phyloP scores from a whole-genome alignment of 2,888 invertebrate species.

The Beris morrisii region DNA sequence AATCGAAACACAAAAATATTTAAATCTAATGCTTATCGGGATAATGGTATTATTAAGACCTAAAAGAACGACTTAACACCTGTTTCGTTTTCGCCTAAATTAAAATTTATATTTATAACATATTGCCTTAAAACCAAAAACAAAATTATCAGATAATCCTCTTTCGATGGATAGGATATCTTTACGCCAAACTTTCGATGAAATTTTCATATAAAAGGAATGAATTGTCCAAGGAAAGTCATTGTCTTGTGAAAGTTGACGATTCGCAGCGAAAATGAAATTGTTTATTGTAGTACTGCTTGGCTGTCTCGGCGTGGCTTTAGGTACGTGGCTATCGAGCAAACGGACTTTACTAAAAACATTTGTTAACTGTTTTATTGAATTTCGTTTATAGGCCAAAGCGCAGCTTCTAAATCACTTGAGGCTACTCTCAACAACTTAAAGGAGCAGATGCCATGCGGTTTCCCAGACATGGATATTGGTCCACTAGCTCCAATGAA shows the following conservation, averaged over 20 bases:
- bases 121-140: too few relatives aligned
- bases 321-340: constrained; percentile 5
- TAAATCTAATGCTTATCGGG: too few relatives aligned
- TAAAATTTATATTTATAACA: too few relatives aligned
- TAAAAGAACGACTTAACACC: too few relatives aligned
- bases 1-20: too few relatives aligned
- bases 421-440: constrained; percentile 46
- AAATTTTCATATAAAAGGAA: constrained; percentile 1
- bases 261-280: constrained; percentile 19
- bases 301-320: constrained; percentile 4
- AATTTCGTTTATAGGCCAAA: constrained; percentile 7
- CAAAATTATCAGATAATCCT: too few relatives aligned
- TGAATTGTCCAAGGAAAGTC: neutral
- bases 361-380: neutral
- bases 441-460: constrained; percentile 49
- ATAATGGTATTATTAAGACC: too few relatives aligned
- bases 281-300: constrained; percentile 8
- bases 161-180: too few relatives aligned
- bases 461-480: constrained; percentile 49
- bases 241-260: constrained; percentile 13
- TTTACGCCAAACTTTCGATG: too few relatives aligned
- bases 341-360: neutral
- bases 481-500: constrained; percentile 52
- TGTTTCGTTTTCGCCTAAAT: too few relatives aligned
- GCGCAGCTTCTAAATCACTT: constrained; percentile 14